These are phyloP conservation scores for Muscicapa comitata DNA, from an alignment of 2,797 vertebrate genomes.

Conservation along the genomic window DNA sequence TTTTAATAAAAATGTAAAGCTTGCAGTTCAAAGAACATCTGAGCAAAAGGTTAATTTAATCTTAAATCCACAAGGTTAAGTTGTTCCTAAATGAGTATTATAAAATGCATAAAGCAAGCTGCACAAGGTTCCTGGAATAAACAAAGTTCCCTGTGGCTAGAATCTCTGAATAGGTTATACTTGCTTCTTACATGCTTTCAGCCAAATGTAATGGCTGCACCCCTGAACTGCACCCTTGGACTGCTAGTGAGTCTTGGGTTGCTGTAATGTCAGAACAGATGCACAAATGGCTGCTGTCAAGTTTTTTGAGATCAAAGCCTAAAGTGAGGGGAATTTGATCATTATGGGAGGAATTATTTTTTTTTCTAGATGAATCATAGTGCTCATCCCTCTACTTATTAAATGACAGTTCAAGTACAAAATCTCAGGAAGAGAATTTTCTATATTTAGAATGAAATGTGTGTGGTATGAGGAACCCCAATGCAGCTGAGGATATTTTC, in stretches of 20 bases:
- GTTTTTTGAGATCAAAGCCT: neutral
- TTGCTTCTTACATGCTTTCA: neutral
- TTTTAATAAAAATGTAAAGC: neutral
- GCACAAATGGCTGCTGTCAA: neutral
- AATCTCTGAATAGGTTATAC: neutral
- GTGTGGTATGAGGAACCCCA: neutral
- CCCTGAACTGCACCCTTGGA: neutral
- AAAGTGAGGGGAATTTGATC: neutral
- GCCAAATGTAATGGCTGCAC: neutral
- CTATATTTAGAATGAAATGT: constrained; percentile 4
- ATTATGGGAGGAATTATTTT: neutral
- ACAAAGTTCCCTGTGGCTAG: neutral
- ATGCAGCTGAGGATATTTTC: neutral
- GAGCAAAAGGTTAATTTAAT: neutral
- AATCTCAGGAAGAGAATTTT: neutral
- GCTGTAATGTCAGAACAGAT: neutral
- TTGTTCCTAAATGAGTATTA: neutral
- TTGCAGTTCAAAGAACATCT: neutral
- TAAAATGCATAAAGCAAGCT: neutral
- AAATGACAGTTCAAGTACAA: constrained; percentile 29
- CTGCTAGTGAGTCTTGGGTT: neutral
- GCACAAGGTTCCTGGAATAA: neutral
- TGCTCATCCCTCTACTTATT: neutral
- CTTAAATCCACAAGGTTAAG: constrained; percentile 7
- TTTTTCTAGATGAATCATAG: neutral